Conservation (phyloP, 2,113 vertebrate species). For the Crotalus viridis region DNA sequence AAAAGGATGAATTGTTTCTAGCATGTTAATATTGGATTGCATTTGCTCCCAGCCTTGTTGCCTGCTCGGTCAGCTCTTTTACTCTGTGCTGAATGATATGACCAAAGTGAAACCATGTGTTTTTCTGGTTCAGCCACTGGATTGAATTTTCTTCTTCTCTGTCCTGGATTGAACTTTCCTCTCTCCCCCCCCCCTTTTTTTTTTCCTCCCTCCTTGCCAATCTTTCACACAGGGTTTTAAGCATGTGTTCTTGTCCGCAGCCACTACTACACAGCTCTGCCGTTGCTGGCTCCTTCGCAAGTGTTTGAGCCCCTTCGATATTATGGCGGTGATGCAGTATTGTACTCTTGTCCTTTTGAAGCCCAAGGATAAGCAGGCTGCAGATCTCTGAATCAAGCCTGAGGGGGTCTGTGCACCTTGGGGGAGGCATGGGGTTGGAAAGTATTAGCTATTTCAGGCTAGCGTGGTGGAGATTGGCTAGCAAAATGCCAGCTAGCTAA, state of each 20-base stretch:
- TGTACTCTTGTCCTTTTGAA: constrained; percentile 1
- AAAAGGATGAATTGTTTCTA: background rate
- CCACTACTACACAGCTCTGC: background rate
- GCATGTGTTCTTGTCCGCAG: background rate
- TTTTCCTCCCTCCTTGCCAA: background rate
- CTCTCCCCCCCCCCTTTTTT: background rate
- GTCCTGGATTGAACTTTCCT: background rate
- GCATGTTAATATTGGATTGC: background rate
- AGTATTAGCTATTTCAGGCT: constrained; percentile 54
- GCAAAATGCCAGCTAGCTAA: constrained; percentile 60
- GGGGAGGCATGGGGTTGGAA: constrained; percentile 1
- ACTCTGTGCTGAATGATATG: background rate
- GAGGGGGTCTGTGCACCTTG: constrained; percentile 22
- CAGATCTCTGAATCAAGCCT: background rate
- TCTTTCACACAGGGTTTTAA: background rate
- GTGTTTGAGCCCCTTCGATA: background rate
- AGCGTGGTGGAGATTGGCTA: constrained; percentile 53
- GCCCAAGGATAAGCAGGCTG: constrained; percentile 32
- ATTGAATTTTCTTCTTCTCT: background rate
- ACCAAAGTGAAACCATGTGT: background rate
- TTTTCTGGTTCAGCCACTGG: background rate
- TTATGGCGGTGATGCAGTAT: background rate
- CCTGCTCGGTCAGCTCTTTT: background rate
- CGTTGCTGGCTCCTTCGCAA: background rate
- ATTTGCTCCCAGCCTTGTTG: background rate